These are phyloP conservation scores for Odontamblyopus lacepedii DNA, from an alignment of 2,797 vertebrate genomes.

Conservation along the genomic window DNA sequence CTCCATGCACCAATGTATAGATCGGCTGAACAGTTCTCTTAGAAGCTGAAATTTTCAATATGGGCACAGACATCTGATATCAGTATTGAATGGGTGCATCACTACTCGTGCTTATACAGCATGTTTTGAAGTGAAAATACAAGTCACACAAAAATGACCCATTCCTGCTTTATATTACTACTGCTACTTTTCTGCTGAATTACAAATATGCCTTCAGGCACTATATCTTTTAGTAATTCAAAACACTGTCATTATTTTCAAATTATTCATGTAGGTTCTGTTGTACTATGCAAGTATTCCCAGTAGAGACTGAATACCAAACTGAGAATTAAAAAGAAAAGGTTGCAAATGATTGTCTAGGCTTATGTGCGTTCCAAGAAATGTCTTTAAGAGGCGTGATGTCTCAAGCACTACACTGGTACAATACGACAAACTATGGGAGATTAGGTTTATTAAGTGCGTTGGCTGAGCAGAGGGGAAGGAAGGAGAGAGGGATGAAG, in stretches of 20 bases:
- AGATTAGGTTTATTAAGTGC: conserved; percentile 35
- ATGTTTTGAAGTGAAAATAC: not conserved
- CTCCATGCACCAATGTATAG: too few relatives aligned
- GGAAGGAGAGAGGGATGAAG: conserved; percentile 18
- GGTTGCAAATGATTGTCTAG: not conserved
- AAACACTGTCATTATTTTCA: not conserved
- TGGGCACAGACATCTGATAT: too few relatives aligned
- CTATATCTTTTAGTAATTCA: not conserved
- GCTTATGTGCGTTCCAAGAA: not conserved
- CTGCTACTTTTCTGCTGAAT: not conserved
- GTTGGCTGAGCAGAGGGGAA: conserved; percentile 13
- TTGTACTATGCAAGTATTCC: not conserved
- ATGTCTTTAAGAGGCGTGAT: conserved; percentile 16
- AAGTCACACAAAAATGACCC: not conserved
- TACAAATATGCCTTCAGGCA: not conserved
- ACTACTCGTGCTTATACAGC: not conserved
- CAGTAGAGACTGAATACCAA: not conserved
- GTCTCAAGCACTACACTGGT: conserved; percentile 16
- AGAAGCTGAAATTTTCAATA: too few relatives aligned
- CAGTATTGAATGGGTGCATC: too few relatives aligned
- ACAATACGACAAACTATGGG: conserved; percentile 7
- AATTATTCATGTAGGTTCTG: not conserved
- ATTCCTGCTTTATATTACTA: not conserved
- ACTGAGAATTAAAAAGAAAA: not conserved
- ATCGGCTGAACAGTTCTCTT: too few relatives aligned